Percentiles rank a stretch among this genome's conserved stretches.
Conservation (phyloP, 2,888 invertebrate genomes). For the Leptinotarsa tumamoca region DNA sequence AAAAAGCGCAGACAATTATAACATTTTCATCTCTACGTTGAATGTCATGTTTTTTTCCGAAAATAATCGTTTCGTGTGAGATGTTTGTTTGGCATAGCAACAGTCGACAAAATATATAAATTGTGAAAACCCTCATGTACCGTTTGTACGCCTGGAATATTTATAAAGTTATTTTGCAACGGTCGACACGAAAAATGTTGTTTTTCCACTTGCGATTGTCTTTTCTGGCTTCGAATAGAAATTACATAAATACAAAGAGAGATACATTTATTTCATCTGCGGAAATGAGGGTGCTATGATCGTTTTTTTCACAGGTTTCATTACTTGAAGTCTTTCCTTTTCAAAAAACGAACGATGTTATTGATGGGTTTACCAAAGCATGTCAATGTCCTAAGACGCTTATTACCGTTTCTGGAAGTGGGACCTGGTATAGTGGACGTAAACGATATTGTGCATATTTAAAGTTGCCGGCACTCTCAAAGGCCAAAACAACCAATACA, state of each 20-base stretch:
- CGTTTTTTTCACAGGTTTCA: too few species aligned
- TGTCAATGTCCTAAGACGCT: too few species aligned
- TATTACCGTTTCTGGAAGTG: too few species aligned
- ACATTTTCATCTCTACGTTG: constrained; percentile 5
- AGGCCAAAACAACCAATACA: too few species aligned
- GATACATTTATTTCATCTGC: background rate
- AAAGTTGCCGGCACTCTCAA: too few species aligned
- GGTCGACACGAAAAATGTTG: constrained; percentile 14
- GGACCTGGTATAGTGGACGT: too few species aligned
- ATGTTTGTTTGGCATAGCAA: constrained; percentile 20
- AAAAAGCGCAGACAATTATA: constrained; percentile 17
- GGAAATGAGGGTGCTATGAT: too few species aligned
- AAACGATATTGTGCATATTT: too few species aligned
- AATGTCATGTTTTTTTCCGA: constrained; percentile 11
- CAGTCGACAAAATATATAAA: constrained; percentile 6
- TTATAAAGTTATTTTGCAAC: constrained; percentile 15
- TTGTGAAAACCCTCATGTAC: constrained; percentile 13
- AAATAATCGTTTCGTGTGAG: constrained; percentile 14
- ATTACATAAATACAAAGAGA: constrained; percentile 5
- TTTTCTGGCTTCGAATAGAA: constrained; percentile 17
- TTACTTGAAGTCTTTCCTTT: too few species aligned
- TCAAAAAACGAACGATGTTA: too few species aligned
- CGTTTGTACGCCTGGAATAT: constrained; percentile 5
- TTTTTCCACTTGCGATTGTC: background rate
- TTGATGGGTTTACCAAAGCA: too few species aligned